Conservation (phyloP, 1,140 invertebrate genomes). For the Leptopilina boulardi region DNA sequence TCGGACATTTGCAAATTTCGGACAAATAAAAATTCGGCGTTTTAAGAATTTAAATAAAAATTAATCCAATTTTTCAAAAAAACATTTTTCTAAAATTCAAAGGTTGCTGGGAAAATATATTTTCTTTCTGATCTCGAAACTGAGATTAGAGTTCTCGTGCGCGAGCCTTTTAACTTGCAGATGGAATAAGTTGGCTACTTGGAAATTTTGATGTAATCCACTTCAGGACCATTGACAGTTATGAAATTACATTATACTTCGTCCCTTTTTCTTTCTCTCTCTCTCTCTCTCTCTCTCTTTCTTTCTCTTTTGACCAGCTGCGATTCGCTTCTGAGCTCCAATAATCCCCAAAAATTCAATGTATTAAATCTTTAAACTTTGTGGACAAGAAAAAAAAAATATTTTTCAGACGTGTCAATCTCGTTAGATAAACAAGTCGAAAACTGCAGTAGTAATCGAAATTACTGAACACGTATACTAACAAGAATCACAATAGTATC, state of each 20-base stretch:
- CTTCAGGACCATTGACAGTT: background rate
- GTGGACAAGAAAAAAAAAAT: constrained; percentile 66
- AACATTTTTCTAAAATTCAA: background rate
- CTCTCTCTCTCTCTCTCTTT: too few relatives aligned
- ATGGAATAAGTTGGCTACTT: constrained; percentile 24
- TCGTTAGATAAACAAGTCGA: constrained; percentile 74
- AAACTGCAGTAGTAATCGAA: constrained; percentile 19
- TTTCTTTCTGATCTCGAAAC: background rate
- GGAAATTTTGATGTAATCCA: constrained; percentile 25
- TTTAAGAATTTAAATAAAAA: too few relatives aligned
- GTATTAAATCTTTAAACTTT: constrained; percentile 69
- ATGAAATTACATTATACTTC: constrained; percentile 49
- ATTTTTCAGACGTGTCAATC: constrained; percentile 73
- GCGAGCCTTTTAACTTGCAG: constrained; percentile 9
- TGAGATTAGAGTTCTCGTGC: constrained; percentile 19
- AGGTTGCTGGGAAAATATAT: background rate
- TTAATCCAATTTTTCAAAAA: too few relatives aligned
- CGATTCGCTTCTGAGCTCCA: constrained; percentile 54
- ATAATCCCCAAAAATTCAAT: constrained; percentile 65
- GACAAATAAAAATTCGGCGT: background rate
- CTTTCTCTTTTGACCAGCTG: constrained; percentile 39
- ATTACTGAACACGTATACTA: constrained; percentile 15
- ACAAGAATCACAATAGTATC: constrained; percentile 12
- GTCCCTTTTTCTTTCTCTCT: too few relatives aligned
- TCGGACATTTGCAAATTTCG: too few relatives aligned